These are phyloP conservation scores for Microctonus hyperodae DNA, from an alignment of 2,888 invertebrate genomes.

Conservation along the genomic window DNA sequence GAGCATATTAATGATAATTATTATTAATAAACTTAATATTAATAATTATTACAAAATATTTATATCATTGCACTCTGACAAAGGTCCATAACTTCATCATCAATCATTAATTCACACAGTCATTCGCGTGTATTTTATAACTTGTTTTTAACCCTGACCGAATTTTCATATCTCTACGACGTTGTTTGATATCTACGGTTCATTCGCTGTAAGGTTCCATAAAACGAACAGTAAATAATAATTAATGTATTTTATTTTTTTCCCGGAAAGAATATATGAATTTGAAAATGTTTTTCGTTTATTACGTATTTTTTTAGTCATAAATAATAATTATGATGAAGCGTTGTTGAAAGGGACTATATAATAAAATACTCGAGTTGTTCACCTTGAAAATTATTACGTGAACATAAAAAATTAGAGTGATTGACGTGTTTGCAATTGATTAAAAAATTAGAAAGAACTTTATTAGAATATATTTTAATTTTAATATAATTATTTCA, in stretches of 20 bases:
- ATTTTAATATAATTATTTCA: too few species aligned
- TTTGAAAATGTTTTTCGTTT: neutral
- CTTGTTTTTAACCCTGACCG: conserved; percentile 20
- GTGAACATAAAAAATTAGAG: neutral
- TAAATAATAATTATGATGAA: neutral
- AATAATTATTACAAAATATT: neutral
- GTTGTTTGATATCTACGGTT: conserved; percentile 10
- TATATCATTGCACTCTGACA: neutral
- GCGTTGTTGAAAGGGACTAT: neutral
- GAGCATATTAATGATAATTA: neutral
- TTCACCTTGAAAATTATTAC: neutral
- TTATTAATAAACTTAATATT: neutral
- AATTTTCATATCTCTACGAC: conserved; percentile 4
- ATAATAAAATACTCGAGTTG: neutral
- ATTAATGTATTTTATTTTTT: neutral
- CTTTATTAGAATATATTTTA: neutral
- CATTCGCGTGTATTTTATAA: neutral
- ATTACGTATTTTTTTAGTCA: neutral
- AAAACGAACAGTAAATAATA: neutral
- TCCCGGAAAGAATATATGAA: neutral
- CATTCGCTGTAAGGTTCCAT: neutral
- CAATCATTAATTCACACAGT: neutral
- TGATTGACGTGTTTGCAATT: neutral
- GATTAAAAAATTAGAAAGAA: neutral
- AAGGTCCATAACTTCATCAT: neutral